A percentile compares a stretch with the other conserved stretches of the same genome.
These are phyloP conservation scores for Struthidea cinerea DNA, from an alignment of 2,113 vertebrate genomes.

Conservation along the genomic window DNA sequence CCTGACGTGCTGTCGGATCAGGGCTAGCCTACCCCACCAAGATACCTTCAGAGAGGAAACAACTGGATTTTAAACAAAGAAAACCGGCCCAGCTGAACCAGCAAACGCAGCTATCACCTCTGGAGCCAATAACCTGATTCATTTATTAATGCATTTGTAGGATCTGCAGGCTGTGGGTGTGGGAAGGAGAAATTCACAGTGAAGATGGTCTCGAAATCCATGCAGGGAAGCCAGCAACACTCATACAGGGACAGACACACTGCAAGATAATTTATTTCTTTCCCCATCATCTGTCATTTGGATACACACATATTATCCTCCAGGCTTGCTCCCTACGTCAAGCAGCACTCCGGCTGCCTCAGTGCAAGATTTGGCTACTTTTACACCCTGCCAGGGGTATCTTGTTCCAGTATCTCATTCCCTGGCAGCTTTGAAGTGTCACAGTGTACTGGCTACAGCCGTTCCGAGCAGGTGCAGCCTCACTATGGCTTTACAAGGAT, in stretches of 20 bases:
- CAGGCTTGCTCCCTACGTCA: not conserved
- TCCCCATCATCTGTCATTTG: not conserved
- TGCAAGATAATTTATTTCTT: not conserved
- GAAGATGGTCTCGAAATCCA: not conserved
- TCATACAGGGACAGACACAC: not conserved
- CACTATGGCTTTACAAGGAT: not conserved
- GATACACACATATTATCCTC: not conserved
- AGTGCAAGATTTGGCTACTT: not conserved
- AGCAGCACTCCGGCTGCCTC: not conserved
- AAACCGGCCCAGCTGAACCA: not conserved
- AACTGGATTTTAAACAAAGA: not conserved
- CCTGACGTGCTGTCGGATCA: not conserved
- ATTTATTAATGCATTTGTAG: not conserved
- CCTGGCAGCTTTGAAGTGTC: not conserved
- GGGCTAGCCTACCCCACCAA: not conserved
- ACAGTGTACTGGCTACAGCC: not conserved
- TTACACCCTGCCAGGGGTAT: not conserved
- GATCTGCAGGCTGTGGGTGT: not conserved
- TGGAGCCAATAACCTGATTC: not conserved
- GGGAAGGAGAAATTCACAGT: not conserved
- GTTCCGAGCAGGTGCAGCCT: slow-evolving; percentile 7
- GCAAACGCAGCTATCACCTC: not conserved
- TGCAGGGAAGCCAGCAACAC: not conserved
- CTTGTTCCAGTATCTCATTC: not conserved
- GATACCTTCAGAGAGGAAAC: not conserved